Evolutionary conservation across 2,113 vertebrate species (phyloP), one percentile per base, ranked within the genome.

Genomic region (Rhinolophus ferrumequinum): DNA sequence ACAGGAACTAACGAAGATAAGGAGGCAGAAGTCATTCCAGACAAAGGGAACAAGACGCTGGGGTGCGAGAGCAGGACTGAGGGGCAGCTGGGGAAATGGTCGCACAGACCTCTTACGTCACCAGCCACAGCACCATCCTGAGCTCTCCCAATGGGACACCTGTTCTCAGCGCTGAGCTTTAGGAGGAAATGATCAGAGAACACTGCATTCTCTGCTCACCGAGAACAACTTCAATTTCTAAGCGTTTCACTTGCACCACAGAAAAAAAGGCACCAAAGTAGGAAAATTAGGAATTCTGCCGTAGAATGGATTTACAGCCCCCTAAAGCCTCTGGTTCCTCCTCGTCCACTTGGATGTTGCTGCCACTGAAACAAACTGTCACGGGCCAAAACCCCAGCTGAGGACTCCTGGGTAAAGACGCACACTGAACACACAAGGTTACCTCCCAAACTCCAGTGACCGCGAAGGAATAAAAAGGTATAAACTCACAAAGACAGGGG

Each of bases 131-230:
- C 28, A 62, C 8, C 38, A 13, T 56, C 58, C 35, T 58, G 8
- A 21, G 62, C 62, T 93, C 8, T 75, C 35, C 18, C 50, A 60
- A 56, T 52, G 8, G 35, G 54, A 52, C 35, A 38, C 18, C 50
- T n/a, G 73, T 19, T 33, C 9, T 30, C 30, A 13, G 12, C 13
- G 21, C 4, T 22, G n/a, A 0, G 0, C 2, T 44, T 38, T 2
- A 33, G 47, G 47, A 82, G 54, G n/a, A 67, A 58, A 9, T 28
- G 13, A 58, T 24, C 76, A 69, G 41, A 54, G 22, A n/a, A 21
- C 10, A 60, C 5, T 33, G 8, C 5, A 7, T 4, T 35, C 44
- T 28, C 47, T 56, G 26, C 41, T 44, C 21, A 3, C 50, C 38
- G 21, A 92, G 79, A 85, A 60, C 21, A 85, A 60, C 21, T 67